These are phyloP conservation scores for Gambusia affinis DNA, from an alignment of 2,113 vertebrate genomes.

Conservation along the genomic window DNA sequence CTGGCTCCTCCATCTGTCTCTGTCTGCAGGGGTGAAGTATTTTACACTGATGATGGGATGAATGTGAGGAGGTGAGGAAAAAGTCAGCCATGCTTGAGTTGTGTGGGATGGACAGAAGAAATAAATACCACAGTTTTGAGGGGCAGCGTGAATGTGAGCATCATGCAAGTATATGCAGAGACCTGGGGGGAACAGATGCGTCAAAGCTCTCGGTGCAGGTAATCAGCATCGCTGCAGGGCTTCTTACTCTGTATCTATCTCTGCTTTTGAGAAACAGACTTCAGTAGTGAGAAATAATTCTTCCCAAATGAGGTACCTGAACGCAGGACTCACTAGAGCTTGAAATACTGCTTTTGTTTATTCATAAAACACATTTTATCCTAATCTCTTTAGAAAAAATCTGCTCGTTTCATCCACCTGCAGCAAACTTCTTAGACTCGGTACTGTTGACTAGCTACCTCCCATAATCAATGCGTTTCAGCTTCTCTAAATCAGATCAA, in stretches of 20 bases:
- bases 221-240: slow-evolving; percentile 56
- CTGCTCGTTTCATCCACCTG: slow-evolving; percentile 19
- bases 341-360: slow-evolving; percentile 16
- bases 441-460: slow-evolving; percentile 25
- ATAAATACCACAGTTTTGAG: slow-evolving; percentile 49
- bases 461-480: slow-evolving; percentile 32
- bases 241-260: slow-evolving; percentile 49
- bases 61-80: slow-evolving; percentile 51
- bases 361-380: background rate
- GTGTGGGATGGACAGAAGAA: slow-evolving; percentile 57
- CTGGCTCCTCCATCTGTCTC: slow-evolving; percentile 75
- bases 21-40: slow-evolving; percentile 74
- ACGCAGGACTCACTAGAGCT: slow-evolving; percentile 19
- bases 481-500: slow-evolving; percentile 46
- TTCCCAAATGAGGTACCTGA: slow-evolving; percentile 33
- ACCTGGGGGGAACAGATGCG: slow-evolving; percentile 20
- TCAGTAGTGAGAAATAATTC: slow-evolving; percentile 47
- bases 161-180: slow-evolving; percentile 28
- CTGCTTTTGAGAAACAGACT: slow-evolving; percentile 52
- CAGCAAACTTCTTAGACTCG: slow-evolving; percentile 11
- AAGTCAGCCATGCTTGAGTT: slow-evolving; percentile 56
- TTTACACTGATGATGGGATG: slow-evolving; percentile 69
- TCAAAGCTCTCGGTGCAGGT: slow-evolving; percentile 43
- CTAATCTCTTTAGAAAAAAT: background rate
- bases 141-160: slow-evolving; percentile 17